Percentiles rank a stretch among this genome's conserved stretches.
Evolutionary conservation across 2,113 vertebrate species (phyloP).

Genomic region (Eubucco bourcierii): DNA sequence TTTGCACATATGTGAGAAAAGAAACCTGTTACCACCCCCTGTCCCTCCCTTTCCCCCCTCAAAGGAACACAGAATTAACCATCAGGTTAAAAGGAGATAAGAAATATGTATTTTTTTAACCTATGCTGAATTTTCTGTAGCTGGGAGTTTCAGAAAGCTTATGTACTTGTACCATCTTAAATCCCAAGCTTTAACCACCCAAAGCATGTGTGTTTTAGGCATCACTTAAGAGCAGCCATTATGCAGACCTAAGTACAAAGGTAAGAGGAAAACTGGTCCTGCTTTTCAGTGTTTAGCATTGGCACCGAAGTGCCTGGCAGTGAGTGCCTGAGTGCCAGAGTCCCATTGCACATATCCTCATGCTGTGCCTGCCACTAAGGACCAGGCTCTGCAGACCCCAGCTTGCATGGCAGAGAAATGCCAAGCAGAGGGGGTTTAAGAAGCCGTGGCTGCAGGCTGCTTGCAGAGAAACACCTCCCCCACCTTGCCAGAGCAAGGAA

Average conservation of each 20-base stretch:
- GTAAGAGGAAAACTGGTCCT: not conserved
- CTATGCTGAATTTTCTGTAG: not conserved
- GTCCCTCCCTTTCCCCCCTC: not conserved
- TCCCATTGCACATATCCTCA: not conserved
- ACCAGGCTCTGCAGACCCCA: not conserved
- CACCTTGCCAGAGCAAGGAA: conserved; percentile 20
- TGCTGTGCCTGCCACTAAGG: not conserved
- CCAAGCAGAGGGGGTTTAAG: not conserved
- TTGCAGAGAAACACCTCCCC: not conserved
- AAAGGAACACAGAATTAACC: not conserved
- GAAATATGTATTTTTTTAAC: not conserved
- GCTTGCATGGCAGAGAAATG: not conserved
- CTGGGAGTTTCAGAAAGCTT: not conserved
- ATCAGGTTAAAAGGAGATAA: not conserved
- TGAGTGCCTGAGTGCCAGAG: not conserved
- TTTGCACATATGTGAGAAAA: not conserved
- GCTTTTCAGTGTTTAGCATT: not conserved
- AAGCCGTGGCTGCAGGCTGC: not conserved
- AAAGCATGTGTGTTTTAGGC: not conserved
- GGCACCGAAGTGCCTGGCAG: not conserved
- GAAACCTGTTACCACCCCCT: not conserved
- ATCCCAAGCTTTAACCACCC: not conserved
- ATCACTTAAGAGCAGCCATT: not conserved
- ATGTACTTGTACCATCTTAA: not conserved
- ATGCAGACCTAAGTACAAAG: not conserved